A percentile compares a stretch with the other conserved stretches of the same genome.
Conservation (phyloP, 2,888 invertebrate genomes). For the Agrotis clavis region DNA sequence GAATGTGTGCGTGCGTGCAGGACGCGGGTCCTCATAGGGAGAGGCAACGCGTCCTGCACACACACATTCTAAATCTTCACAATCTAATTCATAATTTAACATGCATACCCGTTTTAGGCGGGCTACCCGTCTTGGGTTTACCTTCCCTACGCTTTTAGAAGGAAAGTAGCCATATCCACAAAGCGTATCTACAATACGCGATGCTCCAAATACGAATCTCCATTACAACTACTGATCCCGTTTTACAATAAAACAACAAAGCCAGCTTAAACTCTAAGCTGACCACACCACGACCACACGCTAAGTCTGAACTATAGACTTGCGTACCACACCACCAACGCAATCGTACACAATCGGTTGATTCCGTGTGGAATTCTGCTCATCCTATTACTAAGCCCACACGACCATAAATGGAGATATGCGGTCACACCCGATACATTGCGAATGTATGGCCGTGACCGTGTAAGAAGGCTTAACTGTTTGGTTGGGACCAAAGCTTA, state of each 20-base stretch:
- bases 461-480: conserved; percentile 3
- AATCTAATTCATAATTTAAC: too few relatives aligned
- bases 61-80: too few relatives aligned
- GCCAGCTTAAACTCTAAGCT: background rate
- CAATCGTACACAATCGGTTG: conserved; percentile 30
- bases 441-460: conserved; percentile 37
- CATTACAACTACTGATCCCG: background rate
- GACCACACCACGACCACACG: conserved; percentile 32
- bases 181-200: too few relatives aligned
- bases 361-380: conserved; percentile 50
- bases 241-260: conserved; percentile 17
- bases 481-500: background rate
- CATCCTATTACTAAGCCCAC: conserved; percentile 49
- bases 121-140: too few relatives aligned
- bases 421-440: conserved; percentile 35
- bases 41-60: too few relatives aligned
- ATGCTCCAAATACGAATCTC: conserved; percentile 2
- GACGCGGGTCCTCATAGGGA: too few relatives aligned
- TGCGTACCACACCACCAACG: conserved; percentile 44
- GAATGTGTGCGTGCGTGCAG: too few relatives aligned
- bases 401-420: conserved; percentile 43
- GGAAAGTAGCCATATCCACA: too few relatives aligned
- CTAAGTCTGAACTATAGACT: conserved; percentile 16
- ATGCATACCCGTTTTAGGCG: too few relatives aligned
- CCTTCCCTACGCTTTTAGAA: too few relatives aligned